These are phyloP conservation scores for Sebastes nivosus DNA, from an alignment of 2,797 vertebrate species.

Conservation along the genomic window DNA sequence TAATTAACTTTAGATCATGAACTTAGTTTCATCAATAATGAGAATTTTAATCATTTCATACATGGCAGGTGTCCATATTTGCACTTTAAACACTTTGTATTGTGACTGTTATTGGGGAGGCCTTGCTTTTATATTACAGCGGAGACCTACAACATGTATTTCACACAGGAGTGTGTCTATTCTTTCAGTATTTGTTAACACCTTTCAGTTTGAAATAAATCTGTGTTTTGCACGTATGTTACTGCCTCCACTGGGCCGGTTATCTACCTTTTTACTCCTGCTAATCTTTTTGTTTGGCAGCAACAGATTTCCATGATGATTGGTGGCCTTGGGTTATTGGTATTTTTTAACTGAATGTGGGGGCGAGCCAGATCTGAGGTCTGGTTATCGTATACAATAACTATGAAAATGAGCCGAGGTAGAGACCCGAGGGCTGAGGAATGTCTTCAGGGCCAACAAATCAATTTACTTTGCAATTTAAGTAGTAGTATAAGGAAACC, in stretches of 20 bases:
- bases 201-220: not conserved
- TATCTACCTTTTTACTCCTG: not conserved
- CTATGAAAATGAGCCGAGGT: not conserved
- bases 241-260: not conserved
- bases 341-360: not conserved
- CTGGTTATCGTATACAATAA: not conserved
- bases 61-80: not conserved
- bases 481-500: not conserved
- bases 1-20: not conserved
- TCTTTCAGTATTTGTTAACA: not conserved
- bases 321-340: not conserved
- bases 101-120: not conserved
- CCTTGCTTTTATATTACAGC: not conserved
- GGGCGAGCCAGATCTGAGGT: not conserved
- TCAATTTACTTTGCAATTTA: not conserved
- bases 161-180: not conserved
- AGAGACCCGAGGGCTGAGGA: not conserved
- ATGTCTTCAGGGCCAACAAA: not conserved
- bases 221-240: not conserved
- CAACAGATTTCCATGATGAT: not conserved
- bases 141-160: not conserved
- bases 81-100: not conserved
- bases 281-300: not conserved
- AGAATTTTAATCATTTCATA: not conserved
- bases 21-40: not conserved